A percentile compares a stretch with the other conserved stretches of the same genome.
These are phyloP conservation scores for Orchestia grillus DNA, from an alignment of 1,140 invertebrate genomes.

Conservation along the genomic window DNA sequence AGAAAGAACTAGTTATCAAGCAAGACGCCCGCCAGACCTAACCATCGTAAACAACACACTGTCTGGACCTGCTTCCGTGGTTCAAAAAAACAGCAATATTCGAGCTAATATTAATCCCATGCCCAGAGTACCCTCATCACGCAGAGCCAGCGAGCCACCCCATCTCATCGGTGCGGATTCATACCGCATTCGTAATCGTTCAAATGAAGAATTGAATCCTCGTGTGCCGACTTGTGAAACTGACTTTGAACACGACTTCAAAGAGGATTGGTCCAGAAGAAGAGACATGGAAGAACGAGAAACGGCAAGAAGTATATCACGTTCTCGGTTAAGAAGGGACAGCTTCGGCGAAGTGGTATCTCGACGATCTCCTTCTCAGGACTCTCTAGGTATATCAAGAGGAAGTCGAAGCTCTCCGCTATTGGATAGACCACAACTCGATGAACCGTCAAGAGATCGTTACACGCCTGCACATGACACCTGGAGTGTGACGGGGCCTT, in stretches of 20 bases:
- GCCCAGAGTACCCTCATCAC: conserved; percentile 20
- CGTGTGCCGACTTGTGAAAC: not conserved
- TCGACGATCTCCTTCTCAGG: conserved; percentile 64
- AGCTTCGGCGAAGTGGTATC: conserved; percentile 67
- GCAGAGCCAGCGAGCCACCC: conserved; percentile 52
- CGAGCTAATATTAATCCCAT: conserved; percentile 59
- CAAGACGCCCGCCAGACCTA: conserved; percentile 61
- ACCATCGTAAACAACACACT: conserved; percentile 65
- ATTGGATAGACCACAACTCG: conserved; percentile 27
- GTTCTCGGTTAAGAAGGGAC: conserved; percentile 63
- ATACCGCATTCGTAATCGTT: conserved; percentile 42
- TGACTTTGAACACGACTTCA: conserved; percentile 1
- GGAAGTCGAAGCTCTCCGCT: conserved; percentile 40
- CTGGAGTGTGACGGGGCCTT: conserved; percentile 60
- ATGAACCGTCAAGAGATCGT: conserved; percentile 50
- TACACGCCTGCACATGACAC: conserved; percentile 60
- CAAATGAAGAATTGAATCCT: conserved; percentile 52
- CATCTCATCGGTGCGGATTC: conserved; percentile 24
- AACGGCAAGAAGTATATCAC: conserved; percentile 62
- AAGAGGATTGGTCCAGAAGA: conserved; percentile 45
- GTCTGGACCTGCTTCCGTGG: conserved; percentile 55
- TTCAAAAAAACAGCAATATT: conserved; percentile 64
- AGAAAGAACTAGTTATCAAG: conserved; percentile 56
- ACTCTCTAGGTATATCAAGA: conserved; percentile 61
- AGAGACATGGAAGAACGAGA: conserved; percentile 61